Evolutionary conservation across 2,113 vertebrate genomes (phyloP), one percentile per base, ranked within the genome.

Genomic region (Xenopus borealis): DNA sequence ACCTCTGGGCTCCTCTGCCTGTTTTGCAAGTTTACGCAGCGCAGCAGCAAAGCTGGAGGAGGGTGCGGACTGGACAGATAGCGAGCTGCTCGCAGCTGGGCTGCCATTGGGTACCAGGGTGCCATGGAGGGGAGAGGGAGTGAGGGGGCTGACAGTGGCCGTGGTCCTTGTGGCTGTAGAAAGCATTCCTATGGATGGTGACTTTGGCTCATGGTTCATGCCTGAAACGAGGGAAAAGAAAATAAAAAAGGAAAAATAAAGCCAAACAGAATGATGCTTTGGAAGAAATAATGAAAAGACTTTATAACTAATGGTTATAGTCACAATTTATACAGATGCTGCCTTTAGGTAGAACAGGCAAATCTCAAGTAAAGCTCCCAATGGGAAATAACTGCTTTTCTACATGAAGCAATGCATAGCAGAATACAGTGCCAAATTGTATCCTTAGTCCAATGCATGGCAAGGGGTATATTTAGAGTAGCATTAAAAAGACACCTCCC

Each of bases 201-300:
- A 96, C 94, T 99, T 99, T 93, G 96, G 94, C 94, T 99, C 97
- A 98, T 98, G 97, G 96, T 95, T 98, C 97, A 99, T 98, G 94
- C 97, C 97, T 99, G 90, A 27, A 82, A 90, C 0, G 82, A 84
- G 73, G 72, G 89, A 83, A 79, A 86, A 80, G 88, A 86, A 66
- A 87, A 81, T 65, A 75, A 68, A 75, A n/a, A 73, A 68, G 58
- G 72, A 69, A 72, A 64, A 69, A 79, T 78, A 66, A 79, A 70
- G 62, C 71, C 53, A 74, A 33, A 62, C 69, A 12, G 50, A 71
- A 45, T 14, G 58, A 71, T 27, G 23, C 33, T 30, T 55, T 17
- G 6, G 10, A 16, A 50, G 47, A 50, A 50, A n/a, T n/a, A 12
- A 50, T 50, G 14, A 50, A 47, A 40, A 40, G 5, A 40, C 33